These are phyloP conservation scores for Artemia sp. DNA, from an alignment of 2,888 invertebrate species.

Conservation along the genomic window DNA sequence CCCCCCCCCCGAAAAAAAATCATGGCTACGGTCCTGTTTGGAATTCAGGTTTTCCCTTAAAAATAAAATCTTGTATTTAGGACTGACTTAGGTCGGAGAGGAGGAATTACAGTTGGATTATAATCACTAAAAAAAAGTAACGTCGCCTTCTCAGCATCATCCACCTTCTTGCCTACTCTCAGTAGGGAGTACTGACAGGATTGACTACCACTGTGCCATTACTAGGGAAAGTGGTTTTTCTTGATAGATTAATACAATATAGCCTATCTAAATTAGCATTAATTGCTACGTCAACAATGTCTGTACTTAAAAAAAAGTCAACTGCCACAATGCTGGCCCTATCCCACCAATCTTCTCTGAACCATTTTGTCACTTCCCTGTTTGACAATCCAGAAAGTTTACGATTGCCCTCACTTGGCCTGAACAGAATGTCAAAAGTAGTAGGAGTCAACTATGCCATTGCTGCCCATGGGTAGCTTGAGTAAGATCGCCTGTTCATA, in stretches of 20 bases:
- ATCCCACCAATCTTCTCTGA: constrained; percentile 33
- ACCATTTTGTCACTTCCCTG: constrained; percentile 34
- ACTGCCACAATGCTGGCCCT: constrained; percentile 37
- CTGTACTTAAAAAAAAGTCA: constrained; percentile 38
- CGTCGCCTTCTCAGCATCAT: no score
- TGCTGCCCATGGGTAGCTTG: constrained; percentile 31
- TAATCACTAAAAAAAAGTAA: no score
- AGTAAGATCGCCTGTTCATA: constrained; percentile 20
- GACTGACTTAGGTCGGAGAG: no score
- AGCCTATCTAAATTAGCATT: constrained; percentile 25
- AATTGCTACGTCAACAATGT: constrained; percentile 36
- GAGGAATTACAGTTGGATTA: no score
- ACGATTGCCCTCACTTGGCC: constrained; percentile 34
- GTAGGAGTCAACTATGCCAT: constrained; percentile 40
- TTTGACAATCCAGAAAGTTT: constrained; percentile 36
- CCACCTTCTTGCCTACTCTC: no score
- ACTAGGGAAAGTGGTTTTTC: background rate
- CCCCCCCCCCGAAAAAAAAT: no score
- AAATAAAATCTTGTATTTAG: no score
- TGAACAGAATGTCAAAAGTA: constrained; percentile 34
- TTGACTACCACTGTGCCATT: no score
- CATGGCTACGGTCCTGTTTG: no score
- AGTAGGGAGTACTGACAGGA: no score
- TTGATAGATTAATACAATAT: constrained; percentile 1
- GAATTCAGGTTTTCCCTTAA: no score